A percentile compares a stretch with the other conserved stretches of the same genome.
These are phyloP conservation scores for Australoheros facetus DNA, from an alignment of 2,797 vertebrate species.

Conservation along the genomic window DNA sequence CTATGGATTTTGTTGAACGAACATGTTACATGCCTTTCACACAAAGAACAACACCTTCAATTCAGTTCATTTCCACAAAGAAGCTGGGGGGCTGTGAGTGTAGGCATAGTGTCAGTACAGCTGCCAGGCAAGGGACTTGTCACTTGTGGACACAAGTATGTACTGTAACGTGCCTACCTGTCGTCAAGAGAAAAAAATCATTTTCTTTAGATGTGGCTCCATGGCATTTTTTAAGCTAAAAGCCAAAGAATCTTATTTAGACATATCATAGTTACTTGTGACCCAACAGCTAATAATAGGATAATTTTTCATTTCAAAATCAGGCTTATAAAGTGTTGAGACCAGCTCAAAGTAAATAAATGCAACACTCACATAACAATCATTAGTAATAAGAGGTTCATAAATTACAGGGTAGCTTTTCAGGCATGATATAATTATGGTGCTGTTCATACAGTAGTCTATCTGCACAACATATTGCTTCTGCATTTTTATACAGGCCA, in stretches of 20 bases:
- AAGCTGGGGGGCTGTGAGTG: background rate
- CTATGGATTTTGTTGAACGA: background rate
- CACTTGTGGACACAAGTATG: background rate
- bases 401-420: background rate
- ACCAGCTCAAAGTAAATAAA: background rate
- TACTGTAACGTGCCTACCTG: background rate
- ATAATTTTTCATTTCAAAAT: background rate
- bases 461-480: background rate
- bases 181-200: background rate
- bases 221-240: background rate
- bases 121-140: too few species aligned
- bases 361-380: too few species aligned
- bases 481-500: background rate
- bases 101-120: background rate
- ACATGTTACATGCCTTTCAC: background rate
- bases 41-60: background rate
- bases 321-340: background rate
- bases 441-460: background rate
- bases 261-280: background rate
- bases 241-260: background rate
- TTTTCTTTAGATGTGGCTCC: background rate
- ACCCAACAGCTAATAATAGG: background rate
- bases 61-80: background rate
- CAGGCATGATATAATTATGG: fast-evolving
- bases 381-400: background rate